A percentile compares a stretch with the other conserved stretches of the same genome.
Conservation (phyloP, 1,140 invertebrate genomes). For the Calliphora vicina region DNA sequence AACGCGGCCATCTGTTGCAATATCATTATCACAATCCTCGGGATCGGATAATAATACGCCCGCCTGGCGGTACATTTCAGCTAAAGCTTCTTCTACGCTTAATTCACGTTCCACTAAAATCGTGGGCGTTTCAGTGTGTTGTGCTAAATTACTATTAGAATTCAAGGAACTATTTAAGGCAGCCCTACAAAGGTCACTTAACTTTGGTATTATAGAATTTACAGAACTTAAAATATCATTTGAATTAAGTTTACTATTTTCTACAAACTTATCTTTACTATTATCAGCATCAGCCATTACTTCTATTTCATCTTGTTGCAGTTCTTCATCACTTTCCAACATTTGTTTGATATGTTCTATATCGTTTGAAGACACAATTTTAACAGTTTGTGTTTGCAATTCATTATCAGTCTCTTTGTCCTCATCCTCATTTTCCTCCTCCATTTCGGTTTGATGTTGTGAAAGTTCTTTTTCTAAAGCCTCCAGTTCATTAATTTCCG, state of each 20-base stretch:
- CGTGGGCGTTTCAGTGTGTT: background rate
- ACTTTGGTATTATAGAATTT: slow-evolving; percentile 52
- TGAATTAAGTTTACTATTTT: background rate
- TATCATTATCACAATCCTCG: slow-evolving; percentile 46
- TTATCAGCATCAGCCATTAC: background rate
- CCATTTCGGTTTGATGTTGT: slow-evolving; percentile 32
- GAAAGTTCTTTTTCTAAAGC: slow-evolving; percentile 55
- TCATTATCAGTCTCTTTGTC: background rate
- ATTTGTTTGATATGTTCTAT: slow-evolving; percentile 57
- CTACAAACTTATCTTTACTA: background rate
- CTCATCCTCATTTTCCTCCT: background rate
- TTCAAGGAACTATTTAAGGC: slow-evolving; percentile 62
- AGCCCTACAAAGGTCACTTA: slow-evolving; percentile 64
- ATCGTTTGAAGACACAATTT: slow-evolving; percentile 46
- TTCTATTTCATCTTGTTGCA: background rate
- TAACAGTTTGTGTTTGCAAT: background rate
- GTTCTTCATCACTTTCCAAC: slow-evolving; percentile 50
- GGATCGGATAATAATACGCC: slow-evolving; percentile 50
- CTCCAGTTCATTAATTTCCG: slow-evolving; percentile 53
- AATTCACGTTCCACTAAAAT: slow-evolving; percentile 45
- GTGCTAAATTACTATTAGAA: background rate
- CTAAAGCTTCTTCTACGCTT: slow-evolving; percentile 59
- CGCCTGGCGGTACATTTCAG: slow-evolving; percentile 59
- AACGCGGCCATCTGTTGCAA: slow-evolving; percentile 35
- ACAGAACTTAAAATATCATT: background rate